phyloP scores from a whole-genome alignment of 2,797 vertebrate species.

The Mus spretus region DNA sequence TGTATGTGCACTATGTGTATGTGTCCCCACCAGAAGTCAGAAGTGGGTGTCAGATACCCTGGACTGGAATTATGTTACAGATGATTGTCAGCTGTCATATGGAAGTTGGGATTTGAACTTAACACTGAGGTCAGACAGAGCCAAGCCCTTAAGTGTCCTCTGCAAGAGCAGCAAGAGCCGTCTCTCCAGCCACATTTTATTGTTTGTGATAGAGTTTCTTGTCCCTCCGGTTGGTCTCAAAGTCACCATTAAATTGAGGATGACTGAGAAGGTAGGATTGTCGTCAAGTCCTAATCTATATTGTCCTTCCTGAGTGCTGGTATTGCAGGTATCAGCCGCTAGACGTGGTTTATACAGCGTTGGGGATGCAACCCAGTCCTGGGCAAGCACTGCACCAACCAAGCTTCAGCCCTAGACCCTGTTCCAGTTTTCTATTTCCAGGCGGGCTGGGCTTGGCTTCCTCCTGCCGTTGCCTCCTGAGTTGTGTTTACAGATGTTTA shows the following conservation, averaged over 20 bases:
- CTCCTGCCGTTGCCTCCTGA: not conserved
- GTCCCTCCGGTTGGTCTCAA: not conserved
- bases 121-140: not conserved
- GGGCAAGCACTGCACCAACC: not conserved
- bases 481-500: not conserved
- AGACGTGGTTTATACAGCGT: not conserved
- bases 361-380: not conserved
- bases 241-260: not conserved
- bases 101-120: not conserved
- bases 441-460: not conserved
- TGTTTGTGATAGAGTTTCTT: too few species aligned
- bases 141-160: not conserved
- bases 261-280: not conserved
- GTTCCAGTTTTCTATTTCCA: not conserved
- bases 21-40: not conserved
- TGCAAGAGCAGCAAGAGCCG: not conserved
- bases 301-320: not conserved
- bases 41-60: not conserved
- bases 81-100: not conserved
- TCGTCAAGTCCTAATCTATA: not conserved
- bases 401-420: not conserved
- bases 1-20: not conserved
- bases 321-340: not conserved
- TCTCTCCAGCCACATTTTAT: not conserved
- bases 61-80: not conserved